Conservation (phyloP, 2,888 invertebrate genomes). For the Gastrophysa polygoni region DNA sequence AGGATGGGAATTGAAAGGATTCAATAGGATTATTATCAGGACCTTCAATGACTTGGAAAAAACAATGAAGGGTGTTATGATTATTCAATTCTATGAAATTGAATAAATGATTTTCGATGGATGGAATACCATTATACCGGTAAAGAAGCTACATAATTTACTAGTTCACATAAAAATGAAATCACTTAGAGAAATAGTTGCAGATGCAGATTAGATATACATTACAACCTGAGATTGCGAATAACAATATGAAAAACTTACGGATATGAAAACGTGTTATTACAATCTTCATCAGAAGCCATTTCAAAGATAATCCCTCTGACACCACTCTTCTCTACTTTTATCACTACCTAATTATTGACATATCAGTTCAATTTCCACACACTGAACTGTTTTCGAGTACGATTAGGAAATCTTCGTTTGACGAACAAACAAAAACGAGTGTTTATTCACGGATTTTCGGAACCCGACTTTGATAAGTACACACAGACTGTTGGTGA, state of each 20-base stretch:
- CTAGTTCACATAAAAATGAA: no score
- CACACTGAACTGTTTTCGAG: slow-evolving; percentile 33
- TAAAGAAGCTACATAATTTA: no score
- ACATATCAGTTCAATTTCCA: slow-evolving; percentile 43
- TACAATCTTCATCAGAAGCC: slow-evolving; percentile 59
- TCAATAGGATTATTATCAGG: no score
- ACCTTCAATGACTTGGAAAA: no score
- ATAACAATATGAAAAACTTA: slow-evolving; percentile 52
- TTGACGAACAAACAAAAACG: slow-evolving; percentile 21
- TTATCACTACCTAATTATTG: slow-evolving; percentile 41
- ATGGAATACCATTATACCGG: no score
- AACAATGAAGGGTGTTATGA: no score
- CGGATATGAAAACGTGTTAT: slow-evolving; percentile 54
- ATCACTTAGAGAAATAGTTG: no score
- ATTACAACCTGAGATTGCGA: no score
- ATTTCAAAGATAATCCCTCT: slow-evolving; percentile 43
- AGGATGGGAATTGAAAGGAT: no score
- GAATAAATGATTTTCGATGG: no score
- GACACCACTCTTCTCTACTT: slow-evolving; percentile 32
- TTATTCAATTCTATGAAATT: no score
- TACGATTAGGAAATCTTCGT: slow-evolving; percentile 40
- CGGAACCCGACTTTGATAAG: neutral
- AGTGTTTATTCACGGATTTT: slow-evolving; percentile 15
- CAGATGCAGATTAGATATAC: no score
- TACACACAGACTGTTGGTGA: neutral